Evolutionary conservation across 2,888 invertebrate species (phyloP).

Genomic region (Drosophila macrospina): DNA sequence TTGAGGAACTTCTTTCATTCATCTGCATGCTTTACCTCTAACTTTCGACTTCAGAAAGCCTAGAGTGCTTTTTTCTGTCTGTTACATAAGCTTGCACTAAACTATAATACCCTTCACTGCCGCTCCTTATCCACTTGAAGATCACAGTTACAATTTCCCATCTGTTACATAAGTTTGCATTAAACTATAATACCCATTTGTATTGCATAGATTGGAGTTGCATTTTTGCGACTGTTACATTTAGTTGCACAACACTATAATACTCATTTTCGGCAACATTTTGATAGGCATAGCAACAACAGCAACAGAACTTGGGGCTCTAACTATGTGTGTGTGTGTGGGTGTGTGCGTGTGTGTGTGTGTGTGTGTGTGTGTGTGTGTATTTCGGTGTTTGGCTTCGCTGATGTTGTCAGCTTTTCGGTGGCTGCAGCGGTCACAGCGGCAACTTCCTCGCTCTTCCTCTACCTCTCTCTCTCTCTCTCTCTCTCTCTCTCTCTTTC

Average conservation of each 20-base stretch:
- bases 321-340: constrained; percentile 1
- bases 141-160: too few species aligned
- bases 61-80: too few species aligned
- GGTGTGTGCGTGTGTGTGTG: constrained; percentile 6
- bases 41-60: too few species aligned
- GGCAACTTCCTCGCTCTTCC: constrained; percentile 12
- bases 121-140: too few species aligned
- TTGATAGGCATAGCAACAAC: background rate
- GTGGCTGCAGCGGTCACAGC: constrained; percentile 67
- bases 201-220: background rate
- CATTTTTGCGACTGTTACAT: background rate
- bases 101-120: too few species aligned
- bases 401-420: constrained; percentile 74
- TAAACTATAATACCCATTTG: too few species aligned
- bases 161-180: too few species aligned
- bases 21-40: too few species aligned
- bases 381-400: constrained; percentile 55
- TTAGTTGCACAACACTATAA: background rate
- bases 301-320: background rate
- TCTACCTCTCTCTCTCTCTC: background rate
- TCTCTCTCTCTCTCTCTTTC: background rate
- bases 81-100: too few species aligned
- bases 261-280: background rate
- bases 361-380: constrained; percentile 24
- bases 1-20: too few species aligned